Evolutionary conservation across 2,888 invertebrate genomes (phyloP), one percentile per base, ranked within the genome.

Genomic region (Altica lythri): DNA sequence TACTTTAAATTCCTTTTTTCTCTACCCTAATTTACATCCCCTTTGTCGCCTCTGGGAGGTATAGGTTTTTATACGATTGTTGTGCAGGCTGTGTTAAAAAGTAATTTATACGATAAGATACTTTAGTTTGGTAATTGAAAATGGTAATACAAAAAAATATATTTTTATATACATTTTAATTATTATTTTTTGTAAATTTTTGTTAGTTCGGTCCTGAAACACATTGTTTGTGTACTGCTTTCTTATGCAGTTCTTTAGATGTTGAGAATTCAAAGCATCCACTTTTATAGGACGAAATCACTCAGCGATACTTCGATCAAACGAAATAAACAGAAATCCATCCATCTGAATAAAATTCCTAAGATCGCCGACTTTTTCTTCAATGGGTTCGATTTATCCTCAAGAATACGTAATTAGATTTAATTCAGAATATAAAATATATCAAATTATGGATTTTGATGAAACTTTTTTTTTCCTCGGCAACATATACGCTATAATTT

Each of bases 191-290:
- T 8, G n/a, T 2, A 32, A 32, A 12, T 12, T 13, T 4, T 32
- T 4, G 29, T 22, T 29, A 5, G 12, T 25, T 25, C 48, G 38
- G 18, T 1, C 48, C 44, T 54, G 27, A 67, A 62, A 62, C 65
- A 70, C 72, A 73, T 74, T 74, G 73, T 74, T 73, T 74, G 74
- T 70, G 67, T 69, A 73, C 72, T 72, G 66, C 69, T 71, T 72
- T 73, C 71, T 72, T 72, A 72, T 73, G 71, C 73, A 68, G 71
- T 66, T 69, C 66, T 65, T 63, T 64, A 59, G 59, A 64, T 55
- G 58, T 57, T 17, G 51, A 56, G 66, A 65, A 68, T 66, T 64
- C 64, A 62, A 64, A 66, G 65, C 58, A 66, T 66, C 61, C 52
- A 53, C 57, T 59, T 55, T 59, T 61, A 60, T 60, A 58, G 49